phyloP scores from a whole-genome alignment of 37 sponge, comb jelly and placozoan species.

The Axinella damicornis region DNA sequence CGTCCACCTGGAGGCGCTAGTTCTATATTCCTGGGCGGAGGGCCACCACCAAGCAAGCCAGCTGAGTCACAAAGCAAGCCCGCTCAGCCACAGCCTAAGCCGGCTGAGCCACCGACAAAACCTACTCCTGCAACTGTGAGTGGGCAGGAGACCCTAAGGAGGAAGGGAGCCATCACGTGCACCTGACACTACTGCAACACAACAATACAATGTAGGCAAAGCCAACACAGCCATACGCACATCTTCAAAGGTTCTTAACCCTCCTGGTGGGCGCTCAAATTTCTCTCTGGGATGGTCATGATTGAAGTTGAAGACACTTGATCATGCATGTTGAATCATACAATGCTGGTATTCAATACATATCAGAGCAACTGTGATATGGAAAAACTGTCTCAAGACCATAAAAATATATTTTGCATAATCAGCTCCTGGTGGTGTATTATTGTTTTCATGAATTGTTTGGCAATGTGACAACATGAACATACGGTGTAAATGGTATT shows the following conservation, averaged over 20 bases:
- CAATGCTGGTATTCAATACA: no score
- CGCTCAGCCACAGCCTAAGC: not conserved
- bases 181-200: no score
- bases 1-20: slow-evolving; percentile 72
- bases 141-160: no score
- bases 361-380: not conserved
- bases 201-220: not conserved
- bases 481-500: not conserved
- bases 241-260: slow-evolving; percentile 39
- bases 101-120: not conserved
- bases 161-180: no score
- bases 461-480: not conserved
- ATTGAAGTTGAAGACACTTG: no score
- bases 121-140: no score
- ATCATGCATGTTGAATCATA: slow-evolving; percentile 10
- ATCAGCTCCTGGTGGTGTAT: not conserved
- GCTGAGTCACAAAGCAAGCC: not conserved
- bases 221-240: not conserved
- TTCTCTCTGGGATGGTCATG: slow-evolving; percentile 20
- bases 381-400: not conserved
- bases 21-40: slow-evolving; percentile 40
- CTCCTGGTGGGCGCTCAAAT: slow-evolving; percentile 51
- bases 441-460: not conserved
- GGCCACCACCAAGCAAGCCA: not conserved
- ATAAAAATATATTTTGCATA: not conserved